These are phyloP conservation scores for Protomyctophum bolini DNA, from an alignment of 2,113 vertebrate species.

Conservation along the genomic window DNA sequence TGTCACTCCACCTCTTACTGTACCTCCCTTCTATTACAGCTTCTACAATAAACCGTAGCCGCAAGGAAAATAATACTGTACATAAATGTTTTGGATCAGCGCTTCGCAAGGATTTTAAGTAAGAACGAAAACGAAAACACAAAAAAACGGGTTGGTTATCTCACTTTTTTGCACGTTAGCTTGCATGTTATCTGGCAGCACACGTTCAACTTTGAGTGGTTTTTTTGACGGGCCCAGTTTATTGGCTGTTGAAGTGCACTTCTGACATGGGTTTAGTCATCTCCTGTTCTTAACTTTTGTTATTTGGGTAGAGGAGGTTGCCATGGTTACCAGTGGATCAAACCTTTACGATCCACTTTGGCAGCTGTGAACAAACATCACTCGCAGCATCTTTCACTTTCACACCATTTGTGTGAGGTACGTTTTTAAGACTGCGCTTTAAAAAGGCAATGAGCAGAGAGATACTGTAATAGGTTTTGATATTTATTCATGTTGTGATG, in stretches of 20 bases:
- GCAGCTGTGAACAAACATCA: conserved; percentile 53
- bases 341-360: conserved; percentile 42
- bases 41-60: conserved; percentile 54
- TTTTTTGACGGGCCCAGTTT: conserved; percentile 40
- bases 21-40: conserved; percentile 29
- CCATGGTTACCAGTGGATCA: conserved; percentile 27
- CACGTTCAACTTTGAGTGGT: conserved; percentile 29
- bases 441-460: no score
- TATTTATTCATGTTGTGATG: no score
- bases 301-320: conserved; percentile 7
- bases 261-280: conserved; percentile 53
- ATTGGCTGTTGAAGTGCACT: conserved; percentile 63
- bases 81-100: conserved; percentile 54
- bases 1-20: background rate
- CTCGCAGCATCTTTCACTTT: background rate
- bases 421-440: no score
- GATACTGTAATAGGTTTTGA: no score
- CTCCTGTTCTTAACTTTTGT: conserved; percentile 23
- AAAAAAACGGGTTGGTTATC: conserved; percentile 36
- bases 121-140: conserved; percentile 20
- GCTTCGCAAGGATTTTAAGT: conserved; percentile 53
- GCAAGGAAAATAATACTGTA: conserved; percentile 61
- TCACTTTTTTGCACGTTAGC: conserved; percentile 66
- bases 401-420: no score
- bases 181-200: conserved; percentile 69